A percentile compares a stretch with the other conserved stretches of the same genome.
Evolutionary conservation across 2,113 vertebrate genomes (phyloP).

Genomic region (Odontophorus gujanensis): DNA sequence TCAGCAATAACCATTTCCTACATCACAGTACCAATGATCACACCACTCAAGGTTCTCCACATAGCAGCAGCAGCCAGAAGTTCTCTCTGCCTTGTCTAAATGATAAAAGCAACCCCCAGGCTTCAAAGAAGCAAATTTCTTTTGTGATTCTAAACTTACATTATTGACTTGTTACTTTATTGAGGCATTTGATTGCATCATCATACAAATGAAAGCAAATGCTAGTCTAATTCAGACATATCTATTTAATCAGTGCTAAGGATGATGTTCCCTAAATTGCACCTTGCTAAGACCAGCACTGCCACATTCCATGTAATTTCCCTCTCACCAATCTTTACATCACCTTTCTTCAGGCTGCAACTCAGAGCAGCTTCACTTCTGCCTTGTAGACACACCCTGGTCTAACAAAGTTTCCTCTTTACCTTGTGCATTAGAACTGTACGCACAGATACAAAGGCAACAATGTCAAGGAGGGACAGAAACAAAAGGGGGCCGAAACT

Average conservation of each 20-base stretch:
- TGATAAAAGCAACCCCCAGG: conserved; percentile 9
- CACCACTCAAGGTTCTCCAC: not conserved
- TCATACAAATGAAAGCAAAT: not conserved
- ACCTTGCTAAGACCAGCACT: not conserved
- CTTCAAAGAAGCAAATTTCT: conserved; percentile 35
- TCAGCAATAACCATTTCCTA: not conserved
- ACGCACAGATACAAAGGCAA: not conserved
- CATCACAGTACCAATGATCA: not conserved
- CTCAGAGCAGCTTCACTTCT: not conserved
- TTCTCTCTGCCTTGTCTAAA: not conserved
- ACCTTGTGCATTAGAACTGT: not conserved
- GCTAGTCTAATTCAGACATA: not conserved
- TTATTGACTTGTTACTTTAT: not conserved
- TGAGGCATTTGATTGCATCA: not conserved
- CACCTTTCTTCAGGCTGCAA: conserved; percentile 4
- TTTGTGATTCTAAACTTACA: conserved; percentile 32
- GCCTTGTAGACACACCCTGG: not conserved
- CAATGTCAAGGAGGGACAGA: fast-evolving
- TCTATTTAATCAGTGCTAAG: not conserved
- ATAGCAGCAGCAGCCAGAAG: not conserved
- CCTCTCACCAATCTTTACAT: not conserved
- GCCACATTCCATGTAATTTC: conserved; percentile 44
- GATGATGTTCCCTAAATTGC: not conserved
- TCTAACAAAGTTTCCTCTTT: not conserved
- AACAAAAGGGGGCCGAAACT: not conserved